Conservation (phyloP, 2,797 vertebrate genomes). For the Rachycentron canadum region DNA sequence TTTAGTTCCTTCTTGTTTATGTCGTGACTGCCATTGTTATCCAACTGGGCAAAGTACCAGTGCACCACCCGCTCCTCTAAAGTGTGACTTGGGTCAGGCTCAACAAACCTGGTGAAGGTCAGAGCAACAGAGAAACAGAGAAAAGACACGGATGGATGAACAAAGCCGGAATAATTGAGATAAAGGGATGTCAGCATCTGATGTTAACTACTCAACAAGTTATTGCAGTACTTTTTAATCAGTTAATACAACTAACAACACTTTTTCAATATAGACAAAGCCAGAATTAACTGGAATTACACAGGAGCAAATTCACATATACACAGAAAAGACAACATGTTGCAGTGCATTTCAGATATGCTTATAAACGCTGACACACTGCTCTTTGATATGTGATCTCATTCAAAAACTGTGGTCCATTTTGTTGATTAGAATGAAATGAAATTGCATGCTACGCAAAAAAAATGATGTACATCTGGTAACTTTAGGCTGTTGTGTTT, state of each 20-base stretch:
- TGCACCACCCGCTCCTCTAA: constrained; percentile 97
- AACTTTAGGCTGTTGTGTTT: background rate
- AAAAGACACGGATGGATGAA: background rate
- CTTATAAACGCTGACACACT: background rate
- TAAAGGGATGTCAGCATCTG: background rate
- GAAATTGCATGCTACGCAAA: background rate
- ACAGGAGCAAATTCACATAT: background rate
- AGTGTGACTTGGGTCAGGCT: constrained; percentile 97
- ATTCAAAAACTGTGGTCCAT: background rate
- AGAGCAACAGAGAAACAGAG: constrained; percentile 13
- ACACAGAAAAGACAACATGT: background rate
- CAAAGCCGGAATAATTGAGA: background rate
- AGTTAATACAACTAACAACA: background rate
- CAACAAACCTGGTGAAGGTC: constrained; percentile 88
- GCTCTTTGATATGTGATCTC: background rate
- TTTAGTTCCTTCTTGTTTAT: constrained; percentile 98
- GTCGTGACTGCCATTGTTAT: constrained; percentile 94
- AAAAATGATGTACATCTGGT: background rate
- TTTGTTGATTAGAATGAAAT: background rate
- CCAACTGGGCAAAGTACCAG: constrained; percentile 98
- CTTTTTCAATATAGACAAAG: background rate
- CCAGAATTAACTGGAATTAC: background rate
- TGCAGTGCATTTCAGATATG: background rate
- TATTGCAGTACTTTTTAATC: background rate
- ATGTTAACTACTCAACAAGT: background rate